Evolutionary conservation across 2,888 invertebrate species (phyloP).

Genomic region (Pseudococcus jackbeardsleyi): DNA sequence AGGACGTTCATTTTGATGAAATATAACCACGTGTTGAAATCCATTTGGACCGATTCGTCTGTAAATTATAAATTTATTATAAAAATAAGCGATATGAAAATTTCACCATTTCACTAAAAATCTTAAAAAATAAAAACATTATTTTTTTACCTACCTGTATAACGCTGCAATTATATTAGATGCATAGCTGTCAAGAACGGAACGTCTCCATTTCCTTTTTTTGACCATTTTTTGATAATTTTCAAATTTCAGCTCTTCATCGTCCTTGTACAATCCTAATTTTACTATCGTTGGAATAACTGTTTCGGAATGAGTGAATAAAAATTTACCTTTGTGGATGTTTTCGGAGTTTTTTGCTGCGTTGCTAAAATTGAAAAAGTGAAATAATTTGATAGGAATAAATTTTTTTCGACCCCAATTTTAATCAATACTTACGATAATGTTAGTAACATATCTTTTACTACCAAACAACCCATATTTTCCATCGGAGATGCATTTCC

Average conservation of each 20-base stretch:
- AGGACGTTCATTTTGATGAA: constrained; percentile 11
- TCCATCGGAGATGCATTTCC: constrained; percentile 77
- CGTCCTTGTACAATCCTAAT: constrained; percentile 77
- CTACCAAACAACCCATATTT: constrained; percentile 79
- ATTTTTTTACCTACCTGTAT: constrained; percentile 49
- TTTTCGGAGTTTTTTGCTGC: background rate
- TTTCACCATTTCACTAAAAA: too few species aligned
- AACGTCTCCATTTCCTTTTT: constrained; percentile 78
- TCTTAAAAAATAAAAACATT: too few species aligned
- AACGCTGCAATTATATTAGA: constrained; percentile 82
- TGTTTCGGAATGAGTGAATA: constrained; percentile 78
- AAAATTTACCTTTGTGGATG: constrained; percentile 73
- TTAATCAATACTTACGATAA: constrained; percentile 73
- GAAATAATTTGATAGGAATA: background rate
- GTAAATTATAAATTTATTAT: background rate
- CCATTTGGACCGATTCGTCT: background rate
- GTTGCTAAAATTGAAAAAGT: background rate
- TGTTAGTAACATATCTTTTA: constrained; percentile 80
- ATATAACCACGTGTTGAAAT: background rate
- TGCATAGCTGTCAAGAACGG: constrained; percentile 79
- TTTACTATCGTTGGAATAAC: constrained; percentile 71
- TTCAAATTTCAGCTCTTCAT: constrained; percentile 75
- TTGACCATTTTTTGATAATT: constrained; percentile 75
- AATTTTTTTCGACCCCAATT: too few species aligned
- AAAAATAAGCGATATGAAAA: too few species aligned